Conservation (phyloP, 2,797 vertebrate species). For the Acipenser ruthenus region DNA sequence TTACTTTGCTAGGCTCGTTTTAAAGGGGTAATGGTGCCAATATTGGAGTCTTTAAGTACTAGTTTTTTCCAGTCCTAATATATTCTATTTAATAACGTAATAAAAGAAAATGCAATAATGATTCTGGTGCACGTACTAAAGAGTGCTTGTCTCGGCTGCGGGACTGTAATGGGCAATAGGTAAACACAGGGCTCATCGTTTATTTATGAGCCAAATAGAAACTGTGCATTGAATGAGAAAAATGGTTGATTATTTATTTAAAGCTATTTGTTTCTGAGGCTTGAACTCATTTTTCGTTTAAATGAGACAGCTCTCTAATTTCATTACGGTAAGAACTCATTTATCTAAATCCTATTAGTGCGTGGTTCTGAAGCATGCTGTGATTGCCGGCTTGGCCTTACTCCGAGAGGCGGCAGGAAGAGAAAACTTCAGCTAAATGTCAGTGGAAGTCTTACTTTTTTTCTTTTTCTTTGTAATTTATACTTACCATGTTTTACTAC, state of each 20-base stretch:
- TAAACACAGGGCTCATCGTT: conserved; percentile 68
- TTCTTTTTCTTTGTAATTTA: too few relatives aligned
- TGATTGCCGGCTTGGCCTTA: conserved; percentile 5
- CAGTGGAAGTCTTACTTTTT: too few relatives aligned
- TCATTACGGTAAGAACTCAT: conserved; percentile 26
- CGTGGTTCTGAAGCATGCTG: conserved; percentile 20
- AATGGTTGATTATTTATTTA: conserved; percentile 78
- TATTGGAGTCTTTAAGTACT: too few relatives aligned
- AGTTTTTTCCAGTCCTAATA: too few relatives aligned
- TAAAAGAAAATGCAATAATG: too few relatives aligned
- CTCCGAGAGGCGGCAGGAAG: too few relatives aligned
- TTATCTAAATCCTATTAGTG: not conserved
- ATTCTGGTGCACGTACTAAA: conserved; percentile 5
- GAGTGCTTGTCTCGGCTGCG: conserved; percentile 3
- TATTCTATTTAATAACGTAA: too few relatives aligned
- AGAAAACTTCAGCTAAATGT: too few relatives aligned
- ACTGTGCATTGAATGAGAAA: conserved; percentile 55
- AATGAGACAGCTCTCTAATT: conserved; percentile 39
- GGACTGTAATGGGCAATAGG: conserved; percentile 46
- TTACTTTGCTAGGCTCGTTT: too few relatives aligned
- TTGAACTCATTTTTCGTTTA: conserved; percentile 36
- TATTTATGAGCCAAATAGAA: conserved; percentile 78
- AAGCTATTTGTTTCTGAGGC: conserved; percentile 51
- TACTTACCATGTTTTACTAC: too few relatives aligned
- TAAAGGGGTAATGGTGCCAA: too few relatives aligned